phyloP scores from a whole-genome alignment of 1,140 invertebrate species.

The Saccostrea echinata region DNA sequence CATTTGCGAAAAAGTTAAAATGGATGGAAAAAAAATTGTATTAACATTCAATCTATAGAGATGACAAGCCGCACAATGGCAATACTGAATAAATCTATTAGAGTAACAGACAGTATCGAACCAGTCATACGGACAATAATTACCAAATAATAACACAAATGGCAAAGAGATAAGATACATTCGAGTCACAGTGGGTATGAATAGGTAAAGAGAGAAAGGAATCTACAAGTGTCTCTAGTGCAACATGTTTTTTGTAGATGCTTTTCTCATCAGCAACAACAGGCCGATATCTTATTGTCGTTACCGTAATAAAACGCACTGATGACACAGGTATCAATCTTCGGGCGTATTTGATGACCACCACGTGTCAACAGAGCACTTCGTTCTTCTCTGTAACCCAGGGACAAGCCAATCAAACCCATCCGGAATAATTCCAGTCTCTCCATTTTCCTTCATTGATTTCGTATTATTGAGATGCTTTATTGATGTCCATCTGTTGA shows the following conservation, averaged over 20 bases:
- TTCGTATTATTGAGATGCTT: constrained; percentile 29
- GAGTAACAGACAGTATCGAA: constrained; percentile 18
- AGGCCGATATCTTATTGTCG: constrained; percentile 5
- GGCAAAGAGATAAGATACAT: background rate
- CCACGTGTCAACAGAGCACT: constrained; percentile 5
- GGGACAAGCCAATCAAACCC: constrained; percentile 30
- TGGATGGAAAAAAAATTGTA: too few species aligned
- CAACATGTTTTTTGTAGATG: background rate
- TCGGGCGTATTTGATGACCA: constrained; percentile 5
- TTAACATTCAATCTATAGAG: too few species aligned
- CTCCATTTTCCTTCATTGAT: constrained; percentile 6
- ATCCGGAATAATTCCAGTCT: constrained; percentile 23
- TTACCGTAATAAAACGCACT: background rate
- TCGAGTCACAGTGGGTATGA: background rate
- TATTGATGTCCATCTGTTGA: constrained; percentile 23
- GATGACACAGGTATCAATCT: constrained; percentile 23
- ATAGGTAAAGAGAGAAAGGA: background rate
- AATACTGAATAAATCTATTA: background rate
- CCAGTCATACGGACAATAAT: background rate
- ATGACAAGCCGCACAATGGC: background rate
- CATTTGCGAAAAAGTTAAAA: too few species aligned
- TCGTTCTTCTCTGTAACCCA: constrained; percentile 8
- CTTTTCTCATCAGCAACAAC: constrained; percentile 25
- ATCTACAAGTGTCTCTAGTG: background rate
- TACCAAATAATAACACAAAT: background rate